phyloP scores from a whole-genome alignment of 2,113 vertebrate genomes.

The Pavo muticus region DNA sequence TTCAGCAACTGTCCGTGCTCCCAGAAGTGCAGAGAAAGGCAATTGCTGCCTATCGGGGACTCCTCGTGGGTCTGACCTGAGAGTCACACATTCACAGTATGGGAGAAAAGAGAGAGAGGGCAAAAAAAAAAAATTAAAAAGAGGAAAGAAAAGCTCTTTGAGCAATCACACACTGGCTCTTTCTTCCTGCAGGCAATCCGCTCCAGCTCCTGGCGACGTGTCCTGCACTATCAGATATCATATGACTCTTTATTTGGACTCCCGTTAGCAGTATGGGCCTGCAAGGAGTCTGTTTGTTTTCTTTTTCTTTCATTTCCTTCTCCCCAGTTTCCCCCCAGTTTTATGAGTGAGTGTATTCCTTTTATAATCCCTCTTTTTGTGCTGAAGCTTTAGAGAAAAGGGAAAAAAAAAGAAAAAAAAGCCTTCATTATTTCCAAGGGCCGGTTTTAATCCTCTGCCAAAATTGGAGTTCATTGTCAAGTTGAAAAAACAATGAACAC shows the following conservation, averaged over 20 bases:
- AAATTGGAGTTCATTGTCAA: conserved; percentile 71
- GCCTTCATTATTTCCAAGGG: conserved; percentile 74
- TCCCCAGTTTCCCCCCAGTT: conserved; percentile 68
- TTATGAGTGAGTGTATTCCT: conserved; percentile 69
- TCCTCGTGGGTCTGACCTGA: conserved; percentile 78
- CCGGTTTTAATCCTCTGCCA: conserved; percentile 76
- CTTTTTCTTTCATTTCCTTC: conserved; percentile 82
- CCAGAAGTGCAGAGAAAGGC: conserved; percentile 72
- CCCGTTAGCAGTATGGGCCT: conserved; percentile 84
- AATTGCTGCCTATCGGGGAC: conserved; percentile 75
- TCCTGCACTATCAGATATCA: conserved; percentile 89
- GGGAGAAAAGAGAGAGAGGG: conserved; percentile 69
- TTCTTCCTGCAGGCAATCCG: conserved; percentile 88
- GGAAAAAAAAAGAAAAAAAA: conserved; percentile 34
- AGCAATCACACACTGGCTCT: conserved; percentile 86
- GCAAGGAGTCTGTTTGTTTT: conserved; percentile 85
- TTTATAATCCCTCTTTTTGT: conserved; percentile 77
- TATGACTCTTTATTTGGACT: conserved; percentile 87
- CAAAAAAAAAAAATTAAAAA: neutral
- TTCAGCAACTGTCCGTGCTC: conserved; percentile 55
- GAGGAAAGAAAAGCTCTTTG: conserved; percentile 86
- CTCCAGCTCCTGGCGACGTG: conserved; percentile 85
- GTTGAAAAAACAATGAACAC: conserved; percentile 58
- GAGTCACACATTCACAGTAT: conserved; percentile 78
- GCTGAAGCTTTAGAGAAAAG: conserved; percentile 72